These are phyloP conservation scores for Thripadectes ignobilis DNA, from an alignment of 2,797 vertebrate species.

Conservation along the genomic window DNA sequence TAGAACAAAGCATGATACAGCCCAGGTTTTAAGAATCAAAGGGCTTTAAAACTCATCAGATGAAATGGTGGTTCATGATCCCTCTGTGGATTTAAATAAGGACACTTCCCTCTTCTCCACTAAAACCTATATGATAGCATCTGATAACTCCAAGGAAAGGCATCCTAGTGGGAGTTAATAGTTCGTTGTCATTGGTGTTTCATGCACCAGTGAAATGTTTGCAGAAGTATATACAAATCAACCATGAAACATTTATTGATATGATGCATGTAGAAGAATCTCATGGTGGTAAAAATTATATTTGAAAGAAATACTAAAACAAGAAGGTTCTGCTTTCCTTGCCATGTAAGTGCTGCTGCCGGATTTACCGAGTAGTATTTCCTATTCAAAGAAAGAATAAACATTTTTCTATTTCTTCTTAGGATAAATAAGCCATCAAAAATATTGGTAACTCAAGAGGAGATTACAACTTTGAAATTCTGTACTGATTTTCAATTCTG, in stretches of 20 bases:
- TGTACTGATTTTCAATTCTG: neutral
- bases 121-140: neutral
- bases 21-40: neutral
- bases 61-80: neutral
- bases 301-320: neutral
- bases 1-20: neutral
- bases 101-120: neutral
- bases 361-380: neutral
- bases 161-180: neutral
- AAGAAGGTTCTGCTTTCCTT: neutral
- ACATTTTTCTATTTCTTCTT: neutral
- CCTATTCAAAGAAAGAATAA: neutral
- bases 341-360: neutral
- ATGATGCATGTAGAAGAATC: neutral
- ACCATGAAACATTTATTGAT: neutral
- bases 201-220: neutral
- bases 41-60: neutral
- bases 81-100: neutral
- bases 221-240: neutral
- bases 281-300: neutral
- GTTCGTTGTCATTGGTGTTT: neutral
- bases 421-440: neutral
- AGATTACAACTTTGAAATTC: neutral
- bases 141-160: neutral
- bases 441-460: neutral